phyloP scores from a whole-genome alignment of 2,888 invertebrate genomes.

The Sarcophaga subvicina region DNA sequence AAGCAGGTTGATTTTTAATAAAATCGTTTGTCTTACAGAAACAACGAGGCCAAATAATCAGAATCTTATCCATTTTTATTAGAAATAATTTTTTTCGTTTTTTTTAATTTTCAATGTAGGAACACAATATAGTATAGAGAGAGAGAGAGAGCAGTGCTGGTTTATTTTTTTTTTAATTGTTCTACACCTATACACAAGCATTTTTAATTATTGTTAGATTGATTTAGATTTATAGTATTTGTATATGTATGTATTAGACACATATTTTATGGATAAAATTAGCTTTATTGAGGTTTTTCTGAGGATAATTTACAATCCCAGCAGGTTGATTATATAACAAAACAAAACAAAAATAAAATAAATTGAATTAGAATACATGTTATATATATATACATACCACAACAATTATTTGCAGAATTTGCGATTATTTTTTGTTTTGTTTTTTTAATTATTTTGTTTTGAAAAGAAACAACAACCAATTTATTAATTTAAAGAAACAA shows the following conservation, averaged over 20 bases:
- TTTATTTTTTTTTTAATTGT: background rate
- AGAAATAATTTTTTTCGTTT: background rate
- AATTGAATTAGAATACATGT: conserved; percentile 44
- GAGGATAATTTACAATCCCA: conserved; percentile 26
- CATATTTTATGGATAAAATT: conserved; percentile 13
- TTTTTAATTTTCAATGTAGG: conserved; percentile 33
- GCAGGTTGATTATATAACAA: conserved; percentile 5
- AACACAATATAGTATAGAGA: conserved; percentile 51
- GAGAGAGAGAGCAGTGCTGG: conserved; percentile 36
- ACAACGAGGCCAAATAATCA: no score
- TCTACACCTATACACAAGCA: conserved; percentile 51
- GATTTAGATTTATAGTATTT: conserved; percentile 7
- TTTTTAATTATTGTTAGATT: conserved; percentile 28
- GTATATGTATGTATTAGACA: conserved; percentile 16
- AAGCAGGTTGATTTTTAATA: no score
- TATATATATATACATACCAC: conserved; percentile 62
- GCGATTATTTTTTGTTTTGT: conserved; percentile 19
- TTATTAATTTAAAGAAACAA: conserved; percentile 37
- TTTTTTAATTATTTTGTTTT: conserved; percentile 57
- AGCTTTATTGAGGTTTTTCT: conserved; percentile 65
- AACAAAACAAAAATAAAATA: conserved; percentile 26
- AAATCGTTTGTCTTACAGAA: no score
- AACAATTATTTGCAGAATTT: conserved; percentile 60
- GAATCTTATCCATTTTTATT: no score
- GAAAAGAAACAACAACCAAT: conserved; percentile 62